Base-by-base conservation (phyloP, 2,797 vertebrate genomes). In the Capromys pilorides region DNA sequence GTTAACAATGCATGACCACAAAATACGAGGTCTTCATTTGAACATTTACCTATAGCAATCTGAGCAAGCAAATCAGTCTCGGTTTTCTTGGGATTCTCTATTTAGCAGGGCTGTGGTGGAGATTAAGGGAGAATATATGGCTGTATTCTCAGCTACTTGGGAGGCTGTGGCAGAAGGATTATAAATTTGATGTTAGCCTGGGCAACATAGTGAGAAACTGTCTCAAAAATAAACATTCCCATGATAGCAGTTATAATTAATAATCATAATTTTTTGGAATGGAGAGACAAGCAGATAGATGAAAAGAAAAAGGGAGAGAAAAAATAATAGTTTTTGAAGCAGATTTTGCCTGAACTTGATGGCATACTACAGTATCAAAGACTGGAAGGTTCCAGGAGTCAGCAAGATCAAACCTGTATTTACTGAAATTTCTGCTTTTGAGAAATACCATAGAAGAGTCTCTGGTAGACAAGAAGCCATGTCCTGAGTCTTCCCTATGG, bases 241-340 rank as follows among this genome's bases (percentile, higher is more conserved):
- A 36, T 21, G 33, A 19, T 39, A 49, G 24, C 49, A 80, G 57
- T 24, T 93, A 66, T 66, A 57, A 24, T 73, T 82, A 95, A 69
- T 95, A 88, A 83, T 21, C 31, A 90, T n/a, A n/a, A 24, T 88
- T 73, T 41, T 91, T 91, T 71, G 36, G 67, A 73, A 81, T 33
- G 22, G 86, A 88, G 66, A 86, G 41, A 24, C n/a, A 54, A 54
- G 6, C 39, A 31, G 39, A 59, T 51, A 31, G 73, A 83, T 79
- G 51, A 33, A 88, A 14, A 78, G 22, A 78, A 86, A 93, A 8
- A 39, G 4, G 16, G 4, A 84, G 24, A 28, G n/a, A 26, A 62
- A 89, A 79, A 49, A 59, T 14, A 78, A 51, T 2, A 12, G 31
- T 66, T 77, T 93, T 94, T 62, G 24, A 94, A 78, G 83, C 0